phyloP scores from a whole-genome alignment of 2,797 vertebrate genomes.

The Trematomus bernacchii region DNA sequence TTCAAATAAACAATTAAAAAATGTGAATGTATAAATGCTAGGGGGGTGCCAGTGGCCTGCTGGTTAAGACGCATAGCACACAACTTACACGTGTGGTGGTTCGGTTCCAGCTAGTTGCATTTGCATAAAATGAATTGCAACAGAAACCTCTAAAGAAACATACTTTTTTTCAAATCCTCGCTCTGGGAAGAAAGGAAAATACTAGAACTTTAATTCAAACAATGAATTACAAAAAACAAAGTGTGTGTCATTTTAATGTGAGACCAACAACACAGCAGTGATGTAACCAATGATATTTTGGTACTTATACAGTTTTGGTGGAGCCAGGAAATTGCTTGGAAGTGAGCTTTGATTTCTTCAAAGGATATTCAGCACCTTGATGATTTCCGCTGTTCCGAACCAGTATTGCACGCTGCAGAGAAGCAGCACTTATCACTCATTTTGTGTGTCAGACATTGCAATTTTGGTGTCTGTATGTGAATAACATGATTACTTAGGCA shows the following conservation, averaged over 20 bases:
- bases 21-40: not conserved
- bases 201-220: slow-evolving; percentile 43
- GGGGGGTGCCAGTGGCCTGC: not conserved
- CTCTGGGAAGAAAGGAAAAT: slow-evolving; percentile 15
- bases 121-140: not conserved
- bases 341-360: slow-evolving; percentile 45
- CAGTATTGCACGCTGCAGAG: not conserved
- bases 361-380: slow-evolving; percentile 33
- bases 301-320: slow-evolving; percentile 37
- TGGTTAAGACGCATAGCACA: not conserved
- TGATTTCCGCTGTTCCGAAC: slow-evolving; percentile 21
- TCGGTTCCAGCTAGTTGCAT: not conserved
- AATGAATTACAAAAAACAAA: slow-evolving; percentile 61
- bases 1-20: too few species aligned
- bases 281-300: slow-evolving; percentile 60
- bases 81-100: not conserved
- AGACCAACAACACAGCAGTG: slow-evolving; percentile 14
- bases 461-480: slow-evolving; percentile 30
- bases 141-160: not conserved
- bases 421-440: not conserved
- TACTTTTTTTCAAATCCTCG: not conserved
- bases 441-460: slow-evolving; percentile 8
- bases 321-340: slow-evolving; percentile 53
- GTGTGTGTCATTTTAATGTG: slow-evolving; percentile 32
- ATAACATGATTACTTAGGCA: slow-evolving; percentile 18